Conservation (phyloP, 2,888 invertebrate species). For the Melanchra persicariae region DNA sequence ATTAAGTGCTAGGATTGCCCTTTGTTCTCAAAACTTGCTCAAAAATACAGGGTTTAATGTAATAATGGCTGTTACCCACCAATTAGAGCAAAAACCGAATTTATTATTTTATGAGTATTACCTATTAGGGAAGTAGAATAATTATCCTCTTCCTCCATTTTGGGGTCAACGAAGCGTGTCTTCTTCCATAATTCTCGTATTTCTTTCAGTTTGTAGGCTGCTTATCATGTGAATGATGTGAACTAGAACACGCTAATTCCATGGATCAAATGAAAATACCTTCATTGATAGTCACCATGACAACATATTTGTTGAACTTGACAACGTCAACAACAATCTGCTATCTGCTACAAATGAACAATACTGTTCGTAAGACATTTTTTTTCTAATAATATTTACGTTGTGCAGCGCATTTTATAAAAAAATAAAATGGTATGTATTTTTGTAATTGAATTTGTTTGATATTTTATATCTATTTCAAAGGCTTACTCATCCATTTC, state of each 20-base stretch:
- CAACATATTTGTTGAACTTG: slow-evolving; percentile 60
- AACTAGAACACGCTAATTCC: not conserved
- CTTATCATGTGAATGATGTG: not conserved
- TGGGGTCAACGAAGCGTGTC: too few species aligned
- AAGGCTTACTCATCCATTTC: too few species aligned
- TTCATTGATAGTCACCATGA: slow-evolving; percentile 59
- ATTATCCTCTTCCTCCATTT: too few species aligned
- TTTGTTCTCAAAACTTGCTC: too few species aligned
- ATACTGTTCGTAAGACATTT: slow-evolving; percentile 14
- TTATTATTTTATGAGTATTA: too few species aligned
- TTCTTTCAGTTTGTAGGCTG: too few species aligned
- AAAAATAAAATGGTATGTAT: slow-evolving; percentile 53
- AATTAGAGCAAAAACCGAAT: too few species aligned
- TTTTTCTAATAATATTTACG: slow-evolving; percentile 16
- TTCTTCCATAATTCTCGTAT: too few species aligned
- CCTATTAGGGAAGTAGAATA: too few species aligned
- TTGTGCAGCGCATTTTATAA: not conserved
- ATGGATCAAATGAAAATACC: not conserved
- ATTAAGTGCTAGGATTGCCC: too few species aligned
- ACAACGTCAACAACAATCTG: slow-evolving; percentile 50
- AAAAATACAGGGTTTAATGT: too few species aligned
- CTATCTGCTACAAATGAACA: slow-evolving; percentile 15
- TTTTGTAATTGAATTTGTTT: not conserved
- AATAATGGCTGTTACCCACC: too few species aligned
- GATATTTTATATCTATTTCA: not conserved